Evolutionary conservation across 1,140 invertebrate genomes (phyloP), one percentile per base, ranked within the genome.

Genomic region (Magallana gigas): DNA sequence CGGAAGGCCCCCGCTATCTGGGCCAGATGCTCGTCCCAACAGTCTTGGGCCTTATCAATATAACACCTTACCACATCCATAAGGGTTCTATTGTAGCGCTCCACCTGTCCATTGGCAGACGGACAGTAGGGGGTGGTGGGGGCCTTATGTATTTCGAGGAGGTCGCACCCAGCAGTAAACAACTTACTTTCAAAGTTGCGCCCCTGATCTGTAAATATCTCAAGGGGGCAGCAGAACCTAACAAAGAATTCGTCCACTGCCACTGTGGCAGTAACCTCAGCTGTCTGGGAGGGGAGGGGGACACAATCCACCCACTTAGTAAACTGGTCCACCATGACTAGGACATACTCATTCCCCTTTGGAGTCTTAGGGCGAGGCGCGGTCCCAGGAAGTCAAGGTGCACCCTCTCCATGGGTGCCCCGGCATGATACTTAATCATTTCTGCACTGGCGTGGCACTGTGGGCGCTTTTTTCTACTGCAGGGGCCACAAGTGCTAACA

Each of bases 281-380:
- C 88, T 16, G 16, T 87, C 23, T 89, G 88, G 14, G 60, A 80
- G 36, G 88, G 85, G 8, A 87, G 58, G 36, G 88, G 81, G 76
- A 89, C 23, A 64, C 85, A 87, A 29, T 89, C 85, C 6, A 87
- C 85, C 85, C 85, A 87, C 83, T 89, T 89, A 1, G 88, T 85
- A 58, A 89, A 89, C 48, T 89, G 88, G 58, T 87, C 86, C 3
- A 89, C 86, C 56, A 88, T 88, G 59, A 88, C 62, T n/a, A 85
- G 56, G 16, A 85, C 60, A 62, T 88, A 76, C 29, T 82, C 71
- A 82, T 88, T 88, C 18, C 84, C 84, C 11, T 56, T 80, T 2
- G 36, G 14, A 18, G 64, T 71, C 18, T n/a, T 71, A 0, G 23
- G 23, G 23, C 23, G 23, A 64, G 82, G 18, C 84, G 62, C 16